These are phyloP conservation scores for Trachelus stipa DNA, from an alignment of 2,888 invertebrate genomes.

Conservation along the genomic window DNA sequence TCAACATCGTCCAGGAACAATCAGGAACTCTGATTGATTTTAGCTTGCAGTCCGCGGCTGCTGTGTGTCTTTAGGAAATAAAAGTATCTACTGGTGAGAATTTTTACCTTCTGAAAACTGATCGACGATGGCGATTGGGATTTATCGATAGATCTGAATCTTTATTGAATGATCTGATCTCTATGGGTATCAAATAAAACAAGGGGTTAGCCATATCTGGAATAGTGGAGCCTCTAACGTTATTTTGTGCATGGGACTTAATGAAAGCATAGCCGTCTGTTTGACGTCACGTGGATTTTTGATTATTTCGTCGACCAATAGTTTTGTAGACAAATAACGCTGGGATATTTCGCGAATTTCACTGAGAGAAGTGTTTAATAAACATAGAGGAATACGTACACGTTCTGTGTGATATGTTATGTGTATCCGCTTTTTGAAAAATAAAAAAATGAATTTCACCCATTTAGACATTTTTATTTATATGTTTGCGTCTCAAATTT, in stretches of 20 bases:
- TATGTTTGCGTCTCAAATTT: background rate
- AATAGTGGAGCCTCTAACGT: too few species aligned
- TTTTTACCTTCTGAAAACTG: background rate
- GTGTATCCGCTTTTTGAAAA: background rate
- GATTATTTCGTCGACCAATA: background rate
- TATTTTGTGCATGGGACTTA: background rate
- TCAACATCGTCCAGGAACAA: conserved; percentile 54
- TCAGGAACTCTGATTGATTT: conserved; percentile 58
- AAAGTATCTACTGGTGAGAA: background rate
- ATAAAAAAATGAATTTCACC: background rate
- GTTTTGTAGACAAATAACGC: background rate
- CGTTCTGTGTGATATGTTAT: background rate
- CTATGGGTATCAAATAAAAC: background rate
- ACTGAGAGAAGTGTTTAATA: background rate
- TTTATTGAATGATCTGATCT: too few species aligned
- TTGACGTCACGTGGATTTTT: background rate
- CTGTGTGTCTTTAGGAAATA: conserved; percentile 7
- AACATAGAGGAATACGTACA: background rate
- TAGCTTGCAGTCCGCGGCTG: conserved; percentile 11
- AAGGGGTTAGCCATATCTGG: background rate
- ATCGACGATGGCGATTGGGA: background rate
- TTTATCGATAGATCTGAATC: background rate
- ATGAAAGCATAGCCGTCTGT: background rate
- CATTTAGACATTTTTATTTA: background rate
- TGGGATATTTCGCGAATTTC: background rate